Conservation (phyloP, 2,797 vertebrate genomes). For the Hemitrygon akajei region DNA sequence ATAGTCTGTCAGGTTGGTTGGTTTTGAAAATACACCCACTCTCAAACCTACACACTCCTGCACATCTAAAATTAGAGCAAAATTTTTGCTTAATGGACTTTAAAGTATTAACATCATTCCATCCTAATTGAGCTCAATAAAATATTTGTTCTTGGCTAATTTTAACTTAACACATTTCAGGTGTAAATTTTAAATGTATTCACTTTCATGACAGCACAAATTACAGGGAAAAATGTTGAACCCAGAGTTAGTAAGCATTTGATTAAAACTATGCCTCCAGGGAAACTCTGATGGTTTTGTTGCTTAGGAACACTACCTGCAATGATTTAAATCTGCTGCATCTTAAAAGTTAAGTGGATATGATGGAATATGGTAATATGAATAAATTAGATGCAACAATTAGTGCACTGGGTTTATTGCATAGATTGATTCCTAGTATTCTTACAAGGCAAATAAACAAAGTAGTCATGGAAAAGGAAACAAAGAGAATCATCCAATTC, state of each 20-base stretch:
- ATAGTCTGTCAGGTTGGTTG: too few species aligned
- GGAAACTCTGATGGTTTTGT: background rate
- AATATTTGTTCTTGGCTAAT: background rate
- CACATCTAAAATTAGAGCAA: too few species aligned
- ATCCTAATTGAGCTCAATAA: background rate
- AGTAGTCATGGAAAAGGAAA: background rate
- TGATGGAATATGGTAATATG: background rate
- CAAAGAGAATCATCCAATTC: background rate
- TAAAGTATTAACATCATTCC: background rate
- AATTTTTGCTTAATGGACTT: background rate
- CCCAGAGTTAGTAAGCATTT: constrained; percentile 9
- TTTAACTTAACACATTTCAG: constrained; percentile 11
- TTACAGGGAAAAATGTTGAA: background rate
- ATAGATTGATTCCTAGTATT: background rate
- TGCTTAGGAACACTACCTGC: constrained; percentile 13
- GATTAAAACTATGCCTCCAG: constrained; percentile 1
- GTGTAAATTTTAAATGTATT: background rate
- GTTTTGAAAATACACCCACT: too few species aligned
- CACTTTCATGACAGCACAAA: constrained; percentile 18
- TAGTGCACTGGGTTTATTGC: background rate
- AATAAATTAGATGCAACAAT: constrained; percentile 9
- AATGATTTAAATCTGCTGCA: background rate
- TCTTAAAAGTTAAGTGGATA: background rate
- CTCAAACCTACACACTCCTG: too few species aligned
- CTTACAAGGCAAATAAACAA: background rate